These are phyloP conservation scores for Deroptyus accipitrinus DNA, from an alignment of 2,113 vertebrate genomes.

Conservation along the genomic window DNA sequence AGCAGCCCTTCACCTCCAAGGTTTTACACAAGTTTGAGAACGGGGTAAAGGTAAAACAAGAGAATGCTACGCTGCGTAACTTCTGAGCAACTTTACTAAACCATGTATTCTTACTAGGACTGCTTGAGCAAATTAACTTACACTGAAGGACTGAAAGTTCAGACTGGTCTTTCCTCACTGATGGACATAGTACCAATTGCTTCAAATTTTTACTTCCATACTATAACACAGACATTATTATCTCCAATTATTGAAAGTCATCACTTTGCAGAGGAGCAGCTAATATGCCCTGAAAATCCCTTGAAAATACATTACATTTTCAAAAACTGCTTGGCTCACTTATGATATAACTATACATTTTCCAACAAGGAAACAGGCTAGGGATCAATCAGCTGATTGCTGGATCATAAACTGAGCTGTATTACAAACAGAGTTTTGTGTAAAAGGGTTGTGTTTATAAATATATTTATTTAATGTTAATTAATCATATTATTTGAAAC, in stretches of 20 bases:
- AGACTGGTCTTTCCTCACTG: neutral
- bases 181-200: neutral
- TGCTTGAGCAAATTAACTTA: neutral
- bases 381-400: neutral
- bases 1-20: neutral
- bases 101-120: neutral
- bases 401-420: neutral
- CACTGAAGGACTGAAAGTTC: neutral
- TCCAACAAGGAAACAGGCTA: neutral
- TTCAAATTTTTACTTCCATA: neutral
- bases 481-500: conserved; percentile 43
- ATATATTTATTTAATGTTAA: conserved; percentile 28
- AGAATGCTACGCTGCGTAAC: neutral
- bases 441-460: neutral
- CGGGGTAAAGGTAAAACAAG: neutral
- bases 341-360: neutral
- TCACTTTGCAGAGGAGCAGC: neutral
- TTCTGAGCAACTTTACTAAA: neutral
- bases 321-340: neutral
- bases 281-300: neutral
- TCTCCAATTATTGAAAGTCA: neutral
- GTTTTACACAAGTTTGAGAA: neutral
- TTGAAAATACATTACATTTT: neutral
- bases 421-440: neutral
- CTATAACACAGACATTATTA: neutral